A percentile compares a stretch with the other conserved stretches of the same genome.
phyloP scores from a whole-genome alignment of 2,888 invertebrate genomes.

The Hydropsyche betteni region DNA sequence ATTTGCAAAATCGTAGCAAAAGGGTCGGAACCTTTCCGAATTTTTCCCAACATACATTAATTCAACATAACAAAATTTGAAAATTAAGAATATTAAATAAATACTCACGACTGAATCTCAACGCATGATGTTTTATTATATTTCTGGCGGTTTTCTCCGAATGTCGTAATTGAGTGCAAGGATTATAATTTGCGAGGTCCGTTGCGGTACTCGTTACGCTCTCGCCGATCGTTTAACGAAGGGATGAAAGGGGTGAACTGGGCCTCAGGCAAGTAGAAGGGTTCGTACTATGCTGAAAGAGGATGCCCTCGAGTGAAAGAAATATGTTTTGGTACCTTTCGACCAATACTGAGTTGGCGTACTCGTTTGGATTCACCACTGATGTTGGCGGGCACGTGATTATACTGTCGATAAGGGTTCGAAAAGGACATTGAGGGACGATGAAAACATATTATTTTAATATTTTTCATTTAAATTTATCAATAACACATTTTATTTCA shows the following conservation, averaged over 20 bases:
- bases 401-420: not conserved
- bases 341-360: not conserved
- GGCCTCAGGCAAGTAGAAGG: slow-evolving; percentile 41
- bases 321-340: slow-evolving; percentile 41
- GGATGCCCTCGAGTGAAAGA: slow-evolving; percentile 39
- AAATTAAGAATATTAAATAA: too few relatives aligned
- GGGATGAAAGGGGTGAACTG: slow-evolving; percentile 41
- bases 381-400: slow-evolving; percentile 12
- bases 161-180: slow-evolving; percentile 22
- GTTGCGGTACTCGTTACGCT: slow-evolving; percentile 24
- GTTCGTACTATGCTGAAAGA: slow-evolving; percentile 34
- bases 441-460: not conserved
- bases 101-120: too few relatives aligned
- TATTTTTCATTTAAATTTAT: too few relatives aligned
- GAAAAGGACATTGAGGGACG: slow-evolving; percentile 15
- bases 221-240: slow-evolving; percentile 44
- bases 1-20: not conserved
- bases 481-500: too few relatives aligned
- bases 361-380: slow-evolving; percentile 5
- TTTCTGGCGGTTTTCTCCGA: too few relatives aligned
- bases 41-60: not conserved
- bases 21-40: not conserved
- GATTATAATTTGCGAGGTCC: slow-evolving; percentile 32
- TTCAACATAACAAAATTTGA: not conserved
- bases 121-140: too few relatives aligned